Evolutionary conservation across 92 coral and sea anemone species (phyloP), one percentile per base, ranked within the genome.

Genomic region (Epizoanthus ramosus): DNA sequence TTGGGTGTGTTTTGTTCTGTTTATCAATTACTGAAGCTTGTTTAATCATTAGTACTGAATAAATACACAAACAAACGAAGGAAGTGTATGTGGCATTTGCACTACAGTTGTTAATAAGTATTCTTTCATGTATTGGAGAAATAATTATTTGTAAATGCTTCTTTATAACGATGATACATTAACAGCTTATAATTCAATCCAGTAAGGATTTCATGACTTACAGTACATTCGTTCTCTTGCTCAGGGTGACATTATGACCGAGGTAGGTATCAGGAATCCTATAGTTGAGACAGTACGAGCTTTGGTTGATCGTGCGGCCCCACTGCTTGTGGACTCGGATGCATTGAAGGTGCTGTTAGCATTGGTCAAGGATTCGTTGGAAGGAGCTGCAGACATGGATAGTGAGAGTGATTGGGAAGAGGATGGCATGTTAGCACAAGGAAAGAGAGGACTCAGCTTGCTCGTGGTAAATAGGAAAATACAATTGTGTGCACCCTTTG

Each of bases 221-320:
- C 25, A 79, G 6, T 53, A 3, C 16, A 12, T 24, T 37, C 45
- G 80, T 70, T 61, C 77, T 24, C 31, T 84, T 74, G 33, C 65
- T 33, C 80, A 94, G 98, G 90, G 93, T 77, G 98, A 97, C 25
- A 85, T 96, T 53, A 94, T 92, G 57, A 77, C 91, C 3, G 91
- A 90, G 73, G 80, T 97, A 65, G 99, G 99, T 15, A 75, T 85
- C 33, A 94, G 91, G 82, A 92, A 92, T 59, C 97, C 94, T 14
- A 84, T 97, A 25, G 87, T 89, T 50, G 99, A 97, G 76, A 92
- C 99, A 64, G 65, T 97, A 25, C 91, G 89, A 56, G 98, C 97
- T 70, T 71, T 97, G 41, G 81, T 97, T 57, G 97, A 94, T 71
- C 93, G 98, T 70, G 98, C 97, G 7, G 91, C 99, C 3, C 99